Base-by-base conservation (phyloP, 2,797 vertebrate species). In the Hippoglossus hippoglossus region DNA sequence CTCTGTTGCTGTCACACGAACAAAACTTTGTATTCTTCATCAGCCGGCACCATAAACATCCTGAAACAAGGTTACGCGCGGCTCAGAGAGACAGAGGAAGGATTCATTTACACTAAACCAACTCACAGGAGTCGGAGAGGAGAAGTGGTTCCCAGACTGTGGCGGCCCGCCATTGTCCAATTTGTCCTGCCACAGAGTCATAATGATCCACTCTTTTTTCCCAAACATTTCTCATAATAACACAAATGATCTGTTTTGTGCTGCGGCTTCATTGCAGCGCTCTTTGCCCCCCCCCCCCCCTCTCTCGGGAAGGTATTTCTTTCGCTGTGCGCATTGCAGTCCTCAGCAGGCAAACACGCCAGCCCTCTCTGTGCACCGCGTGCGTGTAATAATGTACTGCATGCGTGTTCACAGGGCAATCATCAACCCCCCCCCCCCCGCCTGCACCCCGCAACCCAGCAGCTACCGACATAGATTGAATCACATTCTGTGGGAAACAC, bases 101-200 rank as follows among this genome's bases (percentile, higher is more conserved):
- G 61, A 79, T 84, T 83, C 12, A 80, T 82, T 81, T 77, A 73
- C 67, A 62, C 56, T 49, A 53, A 83, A 80, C 63, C 66, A 47
- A 39, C 22, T 75, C 22, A 34, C 24, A 82, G 54, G 63, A 76
- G 71, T 59, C 26, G 44, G 63, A 61, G 22, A 82, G 55, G 21
- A 56, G 60, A 15, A 15, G 19, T n/a, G 47, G 9, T 21, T 49
- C 8, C 47, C 47, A 49, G n/a, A 49, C 47, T 9, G n/a, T 21
- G 47, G 47, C 47, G 19, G 18, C 47, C n/a, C n/a, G 19, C 8
- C 47, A 49, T 49, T 9, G 47, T 49, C 18, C 19, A 49, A 49
- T 49, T 49, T 49, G 47, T 49, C 47, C 18, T 21, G 8, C 18
- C 47, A 4, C 46, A 21, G 47, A 9, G 18, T n/a, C 47, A 9